Base-by-base conservation (phyloP, 1,140 invertebrate species). In the Vanessa atalanta region DNA sequence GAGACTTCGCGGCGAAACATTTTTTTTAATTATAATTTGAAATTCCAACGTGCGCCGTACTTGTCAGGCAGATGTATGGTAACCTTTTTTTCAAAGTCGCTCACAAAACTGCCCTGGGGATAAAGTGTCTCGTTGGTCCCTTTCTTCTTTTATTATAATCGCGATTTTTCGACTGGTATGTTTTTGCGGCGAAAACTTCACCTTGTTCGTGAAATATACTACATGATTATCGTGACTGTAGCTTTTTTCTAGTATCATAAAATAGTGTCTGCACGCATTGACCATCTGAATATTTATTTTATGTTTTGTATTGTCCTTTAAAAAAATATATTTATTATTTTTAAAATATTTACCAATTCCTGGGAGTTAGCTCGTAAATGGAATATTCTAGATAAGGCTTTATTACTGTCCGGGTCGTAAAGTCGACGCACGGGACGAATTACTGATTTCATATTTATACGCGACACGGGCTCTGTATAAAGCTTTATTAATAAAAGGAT, bases 301-400 rank as follows among this genome's bases (percentile, higher is more conserved):
- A 43, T 43, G 8, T 43, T 43, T 43, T 43, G 6, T 43, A 43
- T 43, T 43, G 7, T 43, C 0, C 7, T 9, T 43, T 43, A 43
- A 1, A 43, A 43, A 43, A 43, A 43, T 43, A 43, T 9, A 43
- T 43, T 43, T 8, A 43, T 11, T 60, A 9, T 13, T 60, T 31
- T 26, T 23, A 60, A 60, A 15, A 11, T 60, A 31, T 51, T 57
- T n/a, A 5, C 23, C 51, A 43, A 43, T 48, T 23, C 43, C 63
- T 64, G 57, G 65, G 63, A 47, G 37, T 68, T 67, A 55, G 65
- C 65, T 65, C 66, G 63, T 77, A 77, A 77, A 79, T 79, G 75
- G 63, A 75, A 72, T 79, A 77, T 73, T 79, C 70, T 61, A 65
- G 78, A 79, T 79, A 77, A 79, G 75, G 70, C 61, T 77, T 79